Percentiles rank a stretch among this genome's conserved stretches.
Conservation (phyloP, 2,113 vertebrate species). For the Sinocyclocheilus rhinocerous region DNA sequence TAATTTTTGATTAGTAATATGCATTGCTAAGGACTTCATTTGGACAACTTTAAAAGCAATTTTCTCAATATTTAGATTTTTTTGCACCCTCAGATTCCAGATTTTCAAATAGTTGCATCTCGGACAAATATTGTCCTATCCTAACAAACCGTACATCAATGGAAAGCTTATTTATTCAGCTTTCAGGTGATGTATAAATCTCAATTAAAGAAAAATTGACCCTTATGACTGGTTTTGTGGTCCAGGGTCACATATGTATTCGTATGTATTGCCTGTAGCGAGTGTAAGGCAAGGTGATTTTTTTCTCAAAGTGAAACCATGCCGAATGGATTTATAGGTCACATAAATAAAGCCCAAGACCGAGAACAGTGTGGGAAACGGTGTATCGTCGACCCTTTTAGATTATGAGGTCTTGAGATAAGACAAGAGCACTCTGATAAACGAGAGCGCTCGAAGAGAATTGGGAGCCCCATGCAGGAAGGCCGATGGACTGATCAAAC, state of each 20-base stretch:
- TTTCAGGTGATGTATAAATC: too few relatives aligned
- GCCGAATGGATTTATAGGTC: conserved; percentile 17
- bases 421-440: conserved; percentile 43
- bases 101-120: too few relatives aligned
- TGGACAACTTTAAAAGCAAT: too few relatives aligned
- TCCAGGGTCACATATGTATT: background rate
- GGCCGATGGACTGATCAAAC: conserved; percentile 37
- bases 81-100: too few relatives aligned
- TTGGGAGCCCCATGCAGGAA: conserved; percentile 32
- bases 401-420: conserved; percentile 47
- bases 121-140: too few relatives aligned
- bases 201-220: too few relatives aligned
- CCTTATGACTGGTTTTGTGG: too few relatives aligned
- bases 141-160: too few relatives aligned
- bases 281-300: background rate
- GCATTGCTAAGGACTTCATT: too few relatives aligned
- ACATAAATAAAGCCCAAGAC: conserved; percentile 13
- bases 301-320: background rate
- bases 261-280: background rate
- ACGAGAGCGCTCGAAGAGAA: conserved; percentile 31
- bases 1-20: too few relatives aligned
- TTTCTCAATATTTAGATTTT: too few relatives aligned
- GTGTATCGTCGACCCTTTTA: conserved; percentile 29
- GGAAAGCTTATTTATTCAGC: too few relatives aligned
- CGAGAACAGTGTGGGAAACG: background rate